Evolutionary conservation across 2,888 invertebrate species (phyloP).

Genomic region (Apodemia duryi): DNA sequence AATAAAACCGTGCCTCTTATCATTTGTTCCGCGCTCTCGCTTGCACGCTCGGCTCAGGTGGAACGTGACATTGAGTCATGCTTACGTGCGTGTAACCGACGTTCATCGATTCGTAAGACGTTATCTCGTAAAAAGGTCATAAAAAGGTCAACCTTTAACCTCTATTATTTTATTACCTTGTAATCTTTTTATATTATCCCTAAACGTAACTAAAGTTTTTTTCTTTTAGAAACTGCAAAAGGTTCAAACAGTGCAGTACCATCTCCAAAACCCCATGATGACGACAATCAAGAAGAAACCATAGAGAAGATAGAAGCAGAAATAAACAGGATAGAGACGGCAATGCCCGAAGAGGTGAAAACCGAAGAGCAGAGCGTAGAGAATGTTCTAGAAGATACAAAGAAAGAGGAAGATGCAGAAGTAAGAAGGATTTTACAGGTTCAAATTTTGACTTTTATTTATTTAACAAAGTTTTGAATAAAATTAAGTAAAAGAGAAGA

Average conservation of each 20-base stretch:
- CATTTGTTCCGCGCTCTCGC: too few relatives aligned
- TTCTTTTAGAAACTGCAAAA: neutral
- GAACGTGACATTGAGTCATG: too few relatives aligned
- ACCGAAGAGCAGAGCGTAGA: constrained; percentile 37
- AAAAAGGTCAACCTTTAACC: too few relatives aligned
- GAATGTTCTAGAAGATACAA: constrained; percentile 37
- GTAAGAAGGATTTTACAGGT: constrained; percentile 31
- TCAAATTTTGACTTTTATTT: neutral
- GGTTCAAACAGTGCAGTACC: neutral
- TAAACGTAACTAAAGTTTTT: too few relatives aligned
- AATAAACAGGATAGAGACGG: constrained; percentile 24
- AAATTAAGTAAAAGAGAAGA: too few relatives aligned
- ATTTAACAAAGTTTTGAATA: neutral
- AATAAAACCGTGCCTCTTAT: too few relatives aligned
- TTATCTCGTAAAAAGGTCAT: too few relatives aligned
- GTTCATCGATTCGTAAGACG: too few relatives aligned
- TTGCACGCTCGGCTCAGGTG: too few relatives aligned
- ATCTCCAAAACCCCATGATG: constrained; percentile 7
- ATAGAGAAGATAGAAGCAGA: constrained; percentile 27
- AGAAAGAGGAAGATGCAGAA: constrained; percentile 56
- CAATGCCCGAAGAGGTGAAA: constrained; percentile 34
- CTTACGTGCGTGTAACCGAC: too few relatives aligned
- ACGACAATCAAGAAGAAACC: constrained; percentile 20
- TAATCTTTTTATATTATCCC: too few relatives aligned
- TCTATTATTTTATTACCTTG: too few relatives aligned